Percentiles rank a stretch among this genome's conserved stretches.
phyloP scores from a whole-genome alignment of 1,140 invertebrate genomes.

The Hyles euphorbiae region DNA sequence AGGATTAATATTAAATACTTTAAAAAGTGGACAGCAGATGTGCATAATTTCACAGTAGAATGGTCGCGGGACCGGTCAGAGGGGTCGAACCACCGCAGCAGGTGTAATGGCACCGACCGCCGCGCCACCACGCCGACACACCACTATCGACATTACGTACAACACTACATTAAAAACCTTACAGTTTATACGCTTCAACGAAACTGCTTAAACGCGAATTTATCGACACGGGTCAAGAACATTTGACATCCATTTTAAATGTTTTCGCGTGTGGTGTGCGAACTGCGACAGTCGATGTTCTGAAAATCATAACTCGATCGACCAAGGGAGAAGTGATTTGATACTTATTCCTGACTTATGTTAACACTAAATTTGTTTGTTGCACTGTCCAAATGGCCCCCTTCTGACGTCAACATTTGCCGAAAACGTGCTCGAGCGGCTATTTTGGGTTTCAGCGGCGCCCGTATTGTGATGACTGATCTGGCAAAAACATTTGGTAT shows the following conservation, averaged over 20 bases:
- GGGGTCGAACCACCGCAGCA: constrained; percentile 43
- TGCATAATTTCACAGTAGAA: constrained; percentile 63
- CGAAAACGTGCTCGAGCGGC: constrained; percentile 34
- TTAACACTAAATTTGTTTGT: constrained; percentile 4
- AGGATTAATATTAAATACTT: no score
- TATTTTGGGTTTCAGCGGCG: constrained; percentile 42
- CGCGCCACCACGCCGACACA: no score
- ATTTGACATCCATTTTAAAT: background rate
- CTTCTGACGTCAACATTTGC: constrained; percentile 43
- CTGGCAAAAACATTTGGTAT: constrained; percentile 44
- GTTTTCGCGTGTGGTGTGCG: background rate
- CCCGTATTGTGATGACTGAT: constrained; percentile 44
- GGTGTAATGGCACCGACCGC: constrained; percentile 28
- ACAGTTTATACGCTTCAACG: no score
- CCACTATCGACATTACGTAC: no score
- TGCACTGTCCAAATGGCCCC: constrained; percentile 44
- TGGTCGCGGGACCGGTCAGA: constrained; percentile 52
- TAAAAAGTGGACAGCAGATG: constrained; percentile 38
- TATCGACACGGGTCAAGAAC: no score
- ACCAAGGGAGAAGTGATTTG: background rate
- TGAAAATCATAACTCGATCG: background rate
- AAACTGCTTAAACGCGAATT: no score
- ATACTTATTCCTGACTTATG: background rate
- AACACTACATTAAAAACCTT: no score
- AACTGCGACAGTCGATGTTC: no score